Conservation (phyloP, 2,113 vertebrate species). For the Scartelaos histophorus region DNA sequence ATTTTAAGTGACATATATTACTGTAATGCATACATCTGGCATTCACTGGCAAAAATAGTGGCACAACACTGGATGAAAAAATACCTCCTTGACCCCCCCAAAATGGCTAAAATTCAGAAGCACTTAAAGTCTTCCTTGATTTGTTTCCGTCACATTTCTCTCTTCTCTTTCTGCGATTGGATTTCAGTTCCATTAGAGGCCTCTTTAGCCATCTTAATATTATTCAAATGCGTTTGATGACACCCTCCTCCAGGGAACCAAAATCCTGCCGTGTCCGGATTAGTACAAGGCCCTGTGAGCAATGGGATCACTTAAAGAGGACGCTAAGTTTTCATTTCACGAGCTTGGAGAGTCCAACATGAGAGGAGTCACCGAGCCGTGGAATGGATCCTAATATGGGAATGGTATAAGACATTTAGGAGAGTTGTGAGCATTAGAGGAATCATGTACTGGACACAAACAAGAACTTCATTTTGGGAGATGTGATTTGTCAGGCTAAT, state of each 20-base stretch:
- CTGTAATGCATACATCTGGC: too few relatives aligned
- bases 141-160: constrained; percentile 42
- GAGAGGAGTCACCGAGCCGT: constrained; percentile 12
- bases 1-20: too few relatives aligned
- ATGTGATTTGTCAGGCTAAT: constrained; percentile 46
- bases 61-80: background rate
- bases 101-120: background rate
- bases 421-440: constrained; percentile 16
- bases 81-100: background rate
- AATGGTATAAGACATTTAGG: constrained; percentile 33
- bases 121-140: constrained; percentile 58
- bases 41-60: too few relatives aligned
- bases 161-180: constrained; percentile 68
- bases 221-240: constrained; percentile 72
- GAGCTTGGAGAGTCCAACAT: constrained; percentile 38
- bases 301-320: constrained; percentile 48
- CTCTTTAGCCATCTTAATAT: constrained; percentile 69
- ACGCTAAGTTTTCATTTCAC: constrained; percentile 55
- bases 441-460: constrained; percentile 26
- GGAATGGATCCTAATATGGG: constrained; percentile 28
- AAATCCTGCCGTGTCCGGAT: constrained; percentile 61
- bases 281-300: constrained; percentile 61
- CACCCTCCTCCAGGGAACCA: constrained; percentile 55
- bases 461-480: constrained; percentile 37
- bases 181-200: constrained; percentile 66